A percentile compares a stretch with the other conserved stretches of the same genome.
phyloP scores from a whole-genome alignment of 2,888 invertebrate genomes.

The Lydus trimaculatus region DNA sequence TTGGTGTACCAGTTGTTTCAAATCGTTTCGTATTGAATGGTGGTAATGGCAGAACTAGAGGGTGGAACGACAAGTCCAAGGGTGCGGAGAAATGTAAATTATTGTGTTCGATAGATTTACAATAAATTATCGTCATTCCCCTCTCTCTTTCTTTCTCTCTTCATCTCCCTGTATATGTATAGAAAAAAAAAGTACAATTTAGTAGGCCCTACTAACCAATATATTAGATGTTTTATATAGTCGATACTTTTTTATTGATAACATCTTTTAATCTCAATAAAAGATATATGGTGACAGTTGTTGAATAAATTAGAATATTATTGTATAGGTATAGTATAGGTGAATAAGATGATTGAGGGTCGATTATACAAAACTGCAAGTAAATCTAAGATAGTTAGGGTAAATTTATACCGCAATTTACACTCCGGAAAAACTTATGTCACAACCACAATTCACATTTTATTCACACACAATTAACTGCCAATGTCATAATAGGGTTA shows the following conservation, averaged over 20 bases:
- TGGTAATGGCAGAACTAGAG: neutral
- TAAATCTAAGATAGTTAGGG: too few species aligned
- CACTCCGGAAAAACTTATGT: too few species aligned
- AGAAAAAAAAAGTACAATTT: neutral
- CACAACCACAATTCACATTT: too few species aligned
- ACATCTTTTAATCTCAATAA: neutral
- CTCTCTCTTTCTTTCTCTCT: neutral
- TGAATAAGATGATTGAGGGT: too few species aligned
- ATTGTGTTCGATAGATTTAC: slow-evolving; percentile 2
- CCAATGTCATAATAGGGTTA: too few species aligned
- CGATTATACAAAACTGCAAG: too few species aligned
- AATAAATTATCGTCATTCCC: neutral
- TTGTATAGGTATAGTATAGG: too few species aligned
- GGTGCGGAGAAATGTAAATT: slow-evolving; percentile 2
- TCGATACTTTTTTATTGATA: neutral
- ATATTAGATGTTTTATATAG: neutral
- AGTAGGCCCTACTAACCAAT: neutral
- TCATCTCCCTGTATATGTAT: neutral
- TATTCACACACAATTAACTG: too few species aligned
- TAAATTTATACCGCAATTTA: too few species aligned
- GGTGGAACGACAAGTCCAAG: neutral
- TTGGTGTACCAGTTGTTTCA: slow-evolving; percentile 5
- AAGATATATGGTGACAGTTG: neutral
- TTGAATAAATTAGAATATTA: neutral
- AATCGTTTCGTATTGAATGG: neutral